These are phyloP conservation scores for Tachystola acroxantha DNA, from an alignment of 2,888 invertebrate species.

Conservation along the genomic window DNA sequence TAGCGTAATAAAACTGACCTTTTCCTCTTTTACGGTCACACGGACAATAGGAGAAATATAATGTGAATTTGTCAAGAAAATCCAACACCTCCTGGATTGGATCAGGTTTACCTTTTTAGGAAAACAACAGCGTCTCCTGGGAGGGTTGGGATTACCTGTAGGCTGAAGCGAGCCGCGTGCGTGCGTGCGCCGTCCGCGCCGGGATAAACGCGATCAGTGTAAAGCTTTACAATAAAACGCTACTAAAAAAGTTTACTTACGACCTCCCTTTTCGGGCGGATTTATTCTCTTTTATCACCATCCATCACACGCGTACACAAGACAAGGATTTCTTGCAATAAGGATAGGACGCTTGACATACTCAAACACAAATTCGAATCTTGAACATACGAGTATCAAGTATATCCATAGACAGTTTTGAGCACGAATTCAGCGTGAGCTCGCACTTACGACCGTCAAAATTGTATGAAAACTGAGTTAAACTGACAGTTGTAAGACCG, in stretches of 20 bases:
- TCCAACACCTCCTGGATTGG: slow-evolving; percentile 52
- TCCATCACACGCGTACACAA: slow-evolving; percentile 34
- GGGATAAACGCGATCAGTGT: slow-evolving; percentile 42
- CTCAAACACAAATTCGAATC: too few species aligned
- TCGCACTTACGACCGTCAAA: too few species aligned
- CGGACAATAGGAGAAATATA: slow-evolving; percentile 50
- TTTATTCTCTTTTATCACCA: slow-evolving; percentile 21
- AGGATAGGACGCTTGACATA: too few species aligned
- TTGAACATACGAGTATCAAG: too few species aligned
- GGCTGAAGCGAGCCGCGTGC: slow-evolving; percentile 17
- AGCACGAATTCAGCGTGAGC: too few species aligned
- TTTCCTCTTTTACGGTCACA: slow-evolving; percentile 46
- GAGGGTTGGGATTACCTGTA: slow-evolving; percentile 37
- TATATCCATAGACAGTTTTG: too few species aligned
- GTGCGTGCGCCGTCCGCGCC: slow-evolving; percentile 34
- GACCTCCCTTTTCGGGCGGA: slow-evolving; percentile 16
- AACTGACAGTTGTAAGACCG: too few species aligned
- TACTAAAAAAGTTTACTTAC: slow-evolving; percentile 24
- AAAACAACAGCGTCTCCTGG: slow-evolving; percentile 41
- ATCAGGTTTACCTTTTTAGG: slow-evolving; percentile 58
- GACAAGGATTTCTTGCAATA: slow-evolving; percentile 4
- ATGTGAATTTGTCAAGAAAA: slow-evolving; percentile 64
- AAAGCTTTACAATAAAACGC: slow-evolving; percentile 47
- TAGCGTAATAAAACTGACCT: slow-evolving; percentile 54
- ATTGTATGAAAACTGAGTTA: too few species aligned